Base-by-base conservation (phyloP, 1,140 invertebrate species). In the Leptinotarsa undecemlineata region DNA sequence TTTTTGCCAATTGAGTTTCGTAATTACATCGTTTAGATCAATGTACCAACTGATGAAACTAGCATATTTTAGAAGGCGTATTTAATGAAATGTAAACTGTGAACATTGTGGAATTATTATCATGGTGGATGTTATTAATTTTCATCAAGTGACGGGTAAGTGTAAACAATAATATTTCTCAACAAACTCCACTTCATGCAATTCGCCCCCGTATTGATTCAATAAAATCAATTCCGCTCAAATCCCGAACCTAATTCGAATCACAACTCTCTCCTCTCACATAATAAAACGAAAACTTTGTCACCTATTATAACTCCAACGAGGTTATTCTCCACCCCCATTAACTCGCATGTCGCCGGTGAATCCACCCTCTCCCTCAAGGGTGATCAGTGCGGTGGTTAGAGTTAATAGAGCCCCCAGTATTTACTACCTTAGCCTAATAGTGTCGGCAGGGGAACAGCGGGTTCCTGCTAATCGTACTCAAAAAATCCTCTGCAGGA, bases 361-460 rank as follows among this genome's bases (percentile, higher is more conserved):
- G 69, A 61, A 60, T 69, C 51, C 71, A 64, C 71, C 71, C 71
- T 72, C 71, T 63, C 68, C 74, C 77, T 68, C 60, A 60, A 71
- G 77, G 77, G 74, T 78, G 73, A 78, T 78, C 77, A 78, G 60
- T 67, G 74, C 72, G 72, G 77, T 78, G 75, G 77, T 78, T 78
- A 78, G 74, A 74, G 77, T 78, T 78, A 76, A 78, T 78, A 78
- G 77, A 74, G 72, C 77, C 72, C 74, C 62, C 72, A 76, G 77
- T 78, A 76, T 78, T 76, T 78, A 78, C 77, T 74, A 75, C 74
- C 74, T 78, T 69, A 51, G 47, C 72, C 75, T 76, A 73, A 73
- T 73, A 73, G 72, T 66, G 51, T 57, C 63, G 66, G 64, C 42
- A 74, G 75, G 17, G 68, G 71, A 21, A 13, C 75, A 68, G 63